These are phyloP conservation scores for Cheilinus undulatus DNA, from an alignment of 2,113 vertebrate species.

Conservation along the genomic window DNA sequence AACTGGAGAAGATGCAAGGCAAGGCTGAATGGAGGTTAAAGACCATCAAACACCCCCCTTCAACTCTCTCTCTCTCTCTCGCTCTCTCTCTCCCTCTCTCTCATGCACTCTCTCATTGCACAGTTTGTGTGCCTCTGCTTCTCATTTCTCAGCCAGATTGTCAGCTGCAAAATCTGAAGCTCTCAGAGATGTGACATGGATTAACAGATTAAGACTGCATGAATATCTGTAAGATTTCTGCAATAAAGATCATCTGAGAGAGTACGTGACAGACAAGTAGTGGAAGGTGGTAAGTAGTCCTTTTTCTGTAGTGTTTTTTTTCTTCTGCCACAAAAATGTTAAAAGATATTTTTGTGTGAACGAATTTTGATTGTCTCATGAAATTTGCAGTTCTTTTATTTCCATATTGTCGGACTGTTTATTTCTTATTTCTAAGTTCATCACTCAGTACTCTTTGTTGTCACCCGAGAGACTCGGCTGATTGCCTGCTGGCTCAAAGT, in stretches of 20 bases:
- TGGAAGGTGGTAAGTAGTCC: constrained; percentile 13
- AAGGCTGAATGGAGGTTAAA: background rate
- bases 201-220: constrained; percentile 16
- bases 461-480: background rate
- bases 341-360: background rate
- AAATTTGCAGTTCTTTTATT: background rate
- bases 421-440: background rate
- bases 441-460: background rate
- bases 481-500: background rate
- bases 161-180: constrained; percentile 7
- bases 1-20: background rate
- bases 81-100: background rate
- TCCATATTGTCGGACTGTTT: background rate
- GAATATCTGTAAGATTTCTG: background rate
- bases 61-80: background rate
- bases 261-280: background rate
- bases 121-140: background rate
- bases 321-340: too few relatives aligned
- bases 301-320: too few relatives aligned
- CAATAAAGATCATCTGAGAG: background rate
- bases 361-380: background rate
- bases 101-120: background rate
- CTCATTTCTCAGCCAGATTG: constrained; percentile 38
- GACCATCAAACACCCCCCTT: too few relatives aligned
- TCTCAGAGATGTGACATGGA: constrained; percentile 11